A percentile compares a stretch with the other conserved stretches of the same genome.
Evolutionary conservation across 2,797 vertebrate species (phyloP).

Genomic region (Thripadectes ignobilis): DNA sequence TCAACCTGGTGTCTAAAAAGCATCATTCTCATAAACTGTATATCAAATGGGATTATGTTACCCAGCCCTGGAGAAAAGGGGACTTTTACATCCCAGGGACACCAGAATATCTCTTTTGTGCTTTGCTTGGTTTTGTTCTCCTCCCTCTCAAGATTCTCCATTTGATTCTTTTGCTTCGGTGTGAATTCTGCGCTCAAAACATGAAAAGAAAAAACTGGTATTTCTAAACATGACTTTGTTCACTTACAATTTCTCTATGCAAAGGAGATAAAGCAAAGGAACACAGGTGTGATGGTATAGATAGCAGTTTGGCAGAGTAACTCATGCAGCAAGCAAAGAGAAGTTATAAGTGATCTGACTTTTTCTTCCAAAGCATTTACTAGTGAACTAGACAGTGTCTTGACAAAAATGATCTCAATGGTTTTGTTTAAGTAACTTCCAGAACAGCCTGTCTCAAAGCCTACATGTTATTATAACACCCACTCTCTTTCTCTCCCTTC

Average conservation of each 20-base stretch:
- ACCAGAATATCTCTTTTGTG: not conserved
- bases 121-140: not conserved
- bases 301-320: not conserved
- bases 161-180: not conserved
- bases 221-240: not conserved
- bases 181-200: not conserved
- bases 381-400: not conserved
- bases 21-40: not conserved
- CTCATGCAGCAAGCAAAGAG: not conserved
- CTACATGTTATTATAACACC: constrained; percentile 22
- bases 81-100: not conserved
- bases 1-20: not conserved
- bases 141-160: not conserved
- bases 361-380: not conserved
- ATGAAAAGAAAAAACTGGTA: not conserved
- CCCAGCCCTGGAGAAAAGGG: not conserved
- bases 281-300: not conserved
- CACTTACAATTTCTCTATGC: not conserved
- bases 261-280: not conserved
- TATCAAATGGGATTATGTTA: not conserved
- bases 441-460: constrained; percentile 14
- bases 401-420: constrained; percentile 35
- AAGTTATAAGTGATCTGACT: not conserved
- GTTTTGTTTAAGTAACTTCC: constrained; percentile 42
- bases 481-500: constrained; percentile 8